These are phyloP conservation scores for Reticulitermes lucifugus DNA, from an alignment of 2,888 invertebrate genomes.

Conservation along the genomic window DNA sequence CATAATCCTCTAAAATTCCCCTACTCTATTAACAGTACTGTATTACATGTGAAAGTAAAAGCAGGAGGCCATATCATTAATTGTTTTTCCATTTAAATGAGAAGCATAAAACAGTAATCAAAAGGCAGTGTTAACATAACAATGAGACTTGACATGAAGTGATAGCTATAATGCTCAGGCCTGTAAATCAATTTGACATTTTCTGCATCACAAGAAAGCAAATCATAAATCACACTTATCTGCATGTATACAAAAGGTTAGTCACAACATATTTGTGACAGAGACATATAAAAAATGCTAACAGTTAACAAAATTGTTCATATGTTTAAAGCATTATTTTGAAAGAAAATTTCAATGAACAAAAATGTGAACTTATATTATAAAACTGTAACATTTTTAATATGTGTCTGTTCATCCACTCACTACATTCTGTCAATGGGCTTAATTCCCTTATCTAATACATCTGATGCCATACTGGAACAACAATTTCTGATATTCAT, in stretches of 20 bases:
- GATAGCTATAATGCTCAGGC: constrained; percentile 32
- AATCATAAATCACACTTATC: constrained; percentile 17
- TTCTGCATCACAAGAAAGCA: constrained; percentile 35
- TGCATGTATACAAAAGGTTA: constrained; percentile 14
- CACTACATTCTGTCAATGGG: neutral
- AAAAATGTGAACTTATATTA: no score
- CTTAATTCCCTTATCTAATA: neutral
- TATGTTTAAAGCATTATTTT: no score
- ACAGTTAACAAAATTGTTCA: neutral
- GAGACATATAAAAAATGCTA: neutral
- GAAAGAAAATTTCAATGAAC: no score
- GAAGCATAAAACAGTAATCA: constrained; percentile 22
- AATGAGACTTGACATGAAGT: constrained; percentile 19
- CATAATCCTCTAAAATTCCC: constrained; percentile 1
- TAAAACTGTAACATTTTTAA: neutral
- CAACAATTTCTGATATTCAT: constrained; percentile 23
- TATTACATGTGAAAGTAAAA: constrained; percentile 29
- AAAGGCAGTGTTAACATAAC: constrained; percentile 15
- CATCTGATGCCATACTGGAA: constrained; percentile 19
- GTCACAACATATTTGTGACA: neutral
- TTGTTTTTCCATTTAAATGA: constrained; percentile 1
- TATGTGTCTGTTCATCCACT: neutral
- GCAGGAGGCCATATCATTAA: neutral
- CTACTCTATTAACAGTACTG: constrained; percentile 5
- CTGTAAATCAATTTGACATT: constrained; percentile 13